Base-by-base conservation (phyloP, 2,797 vertebrate genomes). In the Urosaurus nigricauda region DNA sequence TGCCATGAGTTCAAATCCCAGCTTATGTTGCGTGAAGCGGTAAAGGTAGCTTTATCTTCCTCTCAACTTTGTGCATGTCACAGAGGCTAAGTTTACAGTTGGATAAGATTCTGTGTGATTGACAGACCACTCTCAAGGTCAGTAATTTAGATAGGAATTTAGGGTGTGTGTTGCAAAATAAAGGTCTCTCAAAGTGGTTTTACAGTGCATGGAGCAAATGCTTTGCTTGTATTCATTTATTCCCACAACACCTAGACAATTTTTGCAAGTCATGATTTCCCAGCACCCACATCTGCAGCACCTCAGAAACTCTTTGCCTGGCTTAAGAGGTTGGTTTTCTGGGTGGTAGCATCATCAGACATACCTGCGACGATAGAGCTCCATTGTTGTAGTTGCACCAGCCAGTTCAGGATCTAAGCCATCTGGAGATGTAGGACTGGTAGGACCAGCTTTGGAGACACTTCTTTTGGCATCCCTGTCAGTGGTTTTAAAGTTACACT, bases 211-310 rank as follows among this genome's bases (percentile, higher is more conserved):
- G 56, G 16, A 12, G 21, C 53, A 56, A 53, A 29, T 1, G n/a
- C 79, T 90, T 63, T 92, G 83, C 12, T 90, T 89, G 70, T n/a
- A 87, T 0, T n/a, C 40, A 35, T 6, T 2, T 84, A 80, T 79
- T 5, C 2, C 4, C 40, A 68, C 2, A 79, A n/a, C 11, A 73
- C 8, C 40, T 26, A 4, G n/a, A 58, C 78, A 77, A 12, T 26
- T 90, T 91, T 84, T 29, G 11, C 82, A 79, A 86, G 9, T 68
- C 9, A 68, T 68, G 8, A 32, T 68, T 68, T 29, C 2, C 17
- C 65, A 68, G 7, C 26, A 68, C 14, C 65, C 24, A 8, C 2
- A 58, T 68, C 2, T 68, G 65, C 7, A 68, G 65, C 19, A 21
- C 8, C 26, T 68, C 3, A 3, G 29, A 68, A 68, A 68, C 24